Evolutionary conservation across 92 coral and sea anemone species (phyloP), one percentile per base, ranked within the genome.

Genomic region (Epizoanthus ramosus): DNA sequence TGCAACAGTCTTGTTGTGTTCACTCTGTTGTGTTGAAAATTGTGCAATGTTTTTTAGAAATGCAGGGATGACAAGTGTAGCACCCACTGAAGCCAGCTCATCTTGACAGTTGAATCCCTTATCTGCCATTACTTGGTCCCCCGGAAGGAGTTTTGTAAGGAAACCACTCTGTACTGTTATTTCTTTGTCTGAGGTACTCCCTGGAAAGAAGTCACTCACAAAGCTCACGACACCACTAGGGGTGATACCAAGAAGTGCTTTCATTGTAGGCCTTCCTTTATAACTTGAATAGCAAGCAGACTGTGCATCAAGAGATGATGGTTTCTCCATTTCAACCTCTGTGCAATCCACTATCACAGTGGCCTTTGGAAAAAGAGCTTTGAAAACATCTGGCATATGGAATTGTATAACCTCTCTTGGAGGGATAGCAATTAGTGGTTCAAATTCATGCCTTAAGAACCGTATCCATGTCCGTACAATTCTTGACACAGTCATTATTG

Each of bases 1-100:
- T 13, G 91, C 91, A 19, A 88, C 84, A 56, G 58, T 85, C 75
- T 88, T 88, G 69, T 88, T 88, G 45, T 88, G 92, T 8, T 84
- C 88, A 23, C 89, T 88, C 58, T 88, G 80, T 70, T n/a, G n/a
- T n/a, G n/a, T n/a, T n/a, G n/a, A n/a, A n/a, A n/a, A n/a, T n/a
- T n/a, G n/a, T n/a, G n/a, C n/a, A n/a, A n/a, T n/a, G n/a, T n/a
- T n/a, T n/a, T n/a, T n/a, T n/a, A n/a, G n/a, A n/a, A n/a, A n/a
- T n/a, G n/a, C n/a, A n/a, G n/a, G n/a, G n/a, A n/a, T n/a, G n/a
- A n/a, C n/a, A n/a, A n/a, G n/a, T n/a, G n/a, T n/a, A n/a, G n/a
- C n/a, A n/a, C n/a, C n/a, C n/a, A n/a, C n/a, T n/a, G n/a, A n/a
- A n/a, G n/a, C n/a, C n/a, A n/a, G n/a, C n/a, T n/a, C n/a, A n/a